Base-by-base conservation (phyloP, 1,140 invertebrate species). In the Holotrichia oblita region DNA sequence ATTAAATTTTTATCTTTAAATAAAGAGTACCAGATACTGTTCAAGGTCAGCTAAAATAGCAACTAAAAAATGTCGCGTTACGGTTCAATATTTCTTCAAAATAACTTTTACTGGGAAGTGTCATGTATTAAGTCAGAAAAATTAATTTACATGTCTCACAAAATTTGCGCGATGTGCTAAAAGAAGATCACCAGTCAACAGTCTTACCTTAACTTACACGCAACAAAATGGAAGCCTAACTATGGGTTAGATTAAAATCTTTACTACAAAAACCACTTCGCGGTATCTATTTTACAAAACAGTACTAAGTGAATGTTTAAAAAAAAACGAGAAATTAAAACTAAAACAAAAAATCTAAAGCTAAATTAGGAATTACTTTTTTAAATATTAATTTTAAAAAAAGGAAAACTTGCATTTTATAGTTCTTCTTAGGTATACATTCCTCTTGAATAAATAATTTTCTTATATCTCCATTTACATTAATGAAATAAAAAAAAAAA, bases 151-250 rank as follows among this genome's bases (percentile, higher is more conserved):
- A n/a, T n/a, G n/a, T n/a, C n/a, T n/a, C n/a, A n/a, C n/a, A n/a
- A n/a, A n/a, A n/a, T n/a, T n/a, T n/a, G n/a, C n/a, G n/a, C 4
- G 44, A 55, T 17, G 17, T 55, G 48, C n/a, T 6, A 55, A 55
- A 55, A 55, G 48, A 55, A 55, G 17, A n/a, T 55, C 17, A 55
- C 17, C 48, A 34, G n/a, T n/a, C n/a, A n/a, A 55, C 48, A 55
- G 12, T 4, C 14, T 55, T 55, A 55, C 2, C 6, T 55, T 55
- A 55, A 55, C 27, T 34, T 4, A 4, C 27, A 55, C 48, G 14
- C n/a, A 55, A 55, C 48, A 55, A 34, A 34, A 55, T 55, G 48
- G 48, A 55, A 55, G 48, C 48, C 48, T 55, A 55, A 44, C 14
- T 44, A 44, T 44, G 8, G 14, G 7, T 44, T 44, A 44, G 9